These are phyloP conservation scores for Sebastes steindachneri DNA, from an alignment of 2,797 vertebrate genomes.

Conservation along the genomic window DNA sequence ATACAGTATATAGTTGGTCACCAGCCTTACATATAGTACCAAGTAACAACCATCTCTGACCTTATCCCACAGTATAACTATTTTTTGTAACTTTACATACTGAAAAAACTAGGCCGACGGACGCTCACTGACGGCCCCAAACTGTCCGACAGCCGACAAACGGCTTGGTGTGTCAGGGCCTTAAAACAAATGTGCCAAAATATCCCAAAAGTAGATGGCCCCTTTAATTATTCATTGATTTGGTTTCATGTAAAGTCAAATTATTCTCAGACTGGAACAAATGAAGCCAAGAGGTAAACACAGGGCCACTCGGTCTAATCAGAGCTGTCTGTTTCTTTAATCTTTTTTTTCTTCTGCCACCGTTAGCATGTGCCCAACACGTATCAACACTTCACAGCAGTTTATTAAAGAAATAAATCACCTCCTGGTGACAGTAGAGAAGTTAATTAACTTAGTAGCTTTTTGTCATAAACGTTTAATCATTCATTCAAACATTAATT, in stretches of 20 bases:
- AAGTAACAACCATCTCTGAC: background rate
- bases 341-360: background rate
- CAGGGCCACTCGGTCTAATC: background rate
- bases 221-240: background rate
- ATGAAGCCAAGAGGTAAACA: background rate
- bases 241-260: background rate
- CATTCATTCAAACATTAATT: background rate
- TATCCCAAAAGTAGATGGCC: background rate
- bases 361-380: background rate
- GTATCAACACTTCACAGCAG: background rate
- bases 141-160: no score
- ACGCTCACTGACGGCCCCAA: no score
- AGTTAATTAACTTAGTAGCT: background rate
- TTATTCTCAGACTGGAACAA: background rate
- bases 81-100: background rate
- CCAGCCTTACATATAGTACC: background rate
- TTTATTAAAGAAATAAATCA: background rate
- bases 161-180: no score
- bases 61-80: background rate
- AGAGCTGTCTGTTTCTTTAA: background rate
- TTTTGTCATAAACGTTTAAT: conserved; percentile 4
- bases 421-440: background rate
- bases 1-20: background rate
- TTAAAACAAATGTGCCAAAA: background rate
- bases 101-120: no score